Evolutionary conservation across 1,140 invertebrate species (phyloP).

Genomic region (Saccostrea cuccullata): DNA sequence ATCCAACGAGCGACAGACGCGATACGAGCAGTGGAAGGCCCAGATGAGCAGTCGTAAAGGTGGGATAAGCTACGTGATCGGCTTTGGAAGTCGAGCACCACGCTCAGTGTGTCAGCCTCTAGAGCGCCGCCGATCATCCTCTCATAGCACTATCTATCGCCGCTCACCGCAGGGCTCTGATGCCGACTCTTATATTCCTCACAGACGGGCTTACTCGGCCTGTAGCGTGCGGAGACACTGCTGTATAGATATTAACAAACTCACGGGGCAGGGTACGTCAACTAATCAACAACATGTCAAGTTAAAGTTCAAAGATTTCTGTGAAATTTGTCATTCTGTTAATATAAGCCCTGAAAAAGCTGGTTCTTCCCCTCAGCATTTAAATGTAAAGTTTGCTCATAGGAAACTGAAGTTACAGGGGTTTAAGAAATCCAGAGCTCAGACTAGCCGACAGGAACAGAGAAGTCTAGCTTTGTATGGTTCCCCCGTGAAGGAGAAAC

Average conservation of each 20-base stretch:
- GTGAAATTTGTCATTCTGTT: constrained; percentile 27
- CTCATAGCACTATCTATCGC: constrained; percentile 73
- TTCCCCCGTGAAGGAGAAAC: constrained; percentile 3
- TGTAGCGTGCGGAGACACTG: constrained; percentile 76
- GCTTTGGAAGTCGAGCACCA: constrained; percentile 76
- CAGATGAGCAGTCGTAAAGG: constrained; percentile 68
- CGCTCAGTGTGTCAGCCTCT: constrained; percentile 75
- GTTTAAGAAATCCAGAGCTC: background rate
- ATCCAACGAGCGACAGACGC: constrained; percentile 71
- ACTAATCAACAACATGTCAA: constrained; percentile 40
- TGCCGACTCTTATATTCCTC: constrained; percentile 72
- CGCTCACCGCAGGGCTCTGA: constrained; percentile 75
- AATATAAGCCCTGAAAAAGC: constrained; percentile 11
- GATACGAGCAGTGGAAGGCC: constrained; percentile 74
- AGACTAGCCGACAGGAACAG: constrained; percentile 7
- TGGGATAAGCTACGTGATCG: constrained; percentile 69
- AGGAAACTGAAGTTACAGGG: constrained; percentile 9
- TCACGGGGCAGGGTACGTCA: constrained; percentile 56
- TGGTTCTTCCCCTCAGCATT: background rate
- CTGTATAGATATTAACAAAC: constrained; percentile 74
- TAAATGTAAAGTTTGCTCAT: background rate
- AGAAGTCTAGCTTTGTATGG: constrained; percentile 14
- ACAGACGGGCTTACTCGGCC: constrained; percentile 75
- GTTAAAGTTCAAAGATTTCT: constrained; percentile 9
- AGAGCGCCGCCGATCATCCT: constrained; percentile 74